Base-by-base conservation (phyloP, 2,888 invertebrate genomes). In the Leptopilina drosophilae region DNA sequence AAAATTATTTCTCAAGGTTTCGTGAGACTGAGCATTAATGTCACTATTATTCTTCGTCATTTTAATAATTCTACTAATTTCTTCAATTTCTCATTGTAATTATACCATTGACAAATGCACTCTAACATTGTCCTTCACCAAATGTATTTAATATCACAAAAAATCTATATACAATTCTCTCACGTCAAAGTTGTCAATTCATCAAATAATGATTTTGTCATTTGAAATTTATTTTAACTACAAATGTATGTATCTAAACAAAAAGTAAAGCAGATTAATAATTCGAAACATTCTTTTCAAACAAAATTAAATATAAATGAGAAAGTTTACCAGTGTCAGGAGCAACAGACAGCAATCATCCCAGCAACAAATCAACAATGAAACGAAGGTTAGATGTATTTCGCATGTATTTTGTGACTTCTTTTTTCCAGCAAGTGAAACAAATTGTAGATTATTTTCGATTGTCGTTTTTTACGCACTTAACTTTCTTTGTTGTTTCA, bases 21-120 rank as follows among this genome's bases (percentile, higher is more conserved):
- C 42, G n/a, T 62, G 73, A 77, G 73, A 65, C 75, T 62, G 69
- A 64, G 64, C 64, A 46, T 73, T 73, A 78, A 76, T 78, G 77
- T 82, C 77, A 80, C 73, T 76, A 78, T 56, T 56, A 75, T 79
- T 77, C 76, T 82, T 84, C 78, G 82, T 84, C 85, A 82, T 84
- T 81, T 83, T 85, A 84, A 83, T 83, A 83, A 80, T 84, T 69
- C 80, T 80, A 42, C 76, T 64, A 46, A 75, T 53, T 15, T 66
- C 15, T 53, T 69, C 12, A 73, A 53, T 56, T 14, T 73, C 4
- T 73, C 33, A 6, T 8, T 8, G 53, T 69, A 20, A 56, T n/a
- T 9, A 33, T 73, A 4, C n/a, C 33, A 33, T 12, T 33, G 33
- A 56, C 7, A 56, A 73, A 56, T 20, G 53, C 33, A 40, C 49